A percentile compares a stretch with the other conserved stretches of the same genome.
These are phyloP conservation scores for Beris chalybata DNA, from an alignment of 2,888 invertebrate species.

Conservation along the genomic window DNA sequence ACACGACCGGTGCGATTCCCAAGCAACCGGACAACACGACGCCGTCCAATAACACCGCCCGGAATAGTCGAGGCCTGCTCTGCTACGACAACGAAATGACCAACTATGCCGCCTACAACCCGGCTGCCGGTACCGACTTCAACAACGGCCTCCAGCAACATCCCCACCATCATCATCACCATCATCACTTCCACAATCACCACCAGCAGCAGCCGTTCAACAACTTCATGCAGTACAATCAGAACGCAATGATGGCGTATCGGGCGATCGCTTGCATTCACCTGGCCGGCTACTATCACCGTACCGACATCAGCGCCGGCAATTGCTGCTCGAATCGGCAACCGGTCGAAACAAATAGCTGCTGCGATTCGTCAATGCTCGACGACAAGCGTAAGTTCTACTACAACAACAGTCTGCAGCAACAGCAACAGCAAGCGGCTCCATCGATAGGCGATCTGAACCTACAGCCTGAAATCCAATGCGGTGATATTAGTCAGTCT, in stretches of 20 bases:
- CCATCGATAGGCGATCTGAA: conserved; percentile 3
- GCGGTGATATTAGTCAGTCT: conserved; percentile 61
- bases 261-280: conserved; percentile 37
- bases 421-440: conserved; percentile 21
- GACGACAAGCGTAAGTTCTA: conserved; percentile 37
- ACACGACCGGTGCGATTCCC: conserved; percentile 12
- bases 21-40: conserved; percentile 11
- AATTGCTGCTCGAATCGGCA: conserved; percentile 39
- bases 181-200: conserved; percentile 15
- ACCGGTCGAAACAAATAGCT: conserved; percentile 3
- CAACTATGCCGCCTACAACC: not conserved
- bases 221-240: conserved; percentile 18
- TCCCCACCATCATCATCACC: not conserved
- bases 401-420: conserved; percentile 27
- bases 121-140: no score
- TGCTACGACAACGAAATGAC: not conserved
- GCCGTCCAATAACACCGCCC: not conserved
- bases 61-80: not conserved
- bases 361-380: conserved; percentile 25
- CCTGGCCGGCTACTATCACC: conserved; percentile 42
- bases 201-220: conserved; percentile 6
- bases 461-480: conserved; percentile 57
- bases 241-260: conserved; percentile 21
- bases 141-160: not conserved
- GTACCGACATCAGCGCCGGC: conserved; percentile 41